Conservation (phyloP, 2,113 vertebrate genomes). For the Nymphicus hollandicus region DNA sequence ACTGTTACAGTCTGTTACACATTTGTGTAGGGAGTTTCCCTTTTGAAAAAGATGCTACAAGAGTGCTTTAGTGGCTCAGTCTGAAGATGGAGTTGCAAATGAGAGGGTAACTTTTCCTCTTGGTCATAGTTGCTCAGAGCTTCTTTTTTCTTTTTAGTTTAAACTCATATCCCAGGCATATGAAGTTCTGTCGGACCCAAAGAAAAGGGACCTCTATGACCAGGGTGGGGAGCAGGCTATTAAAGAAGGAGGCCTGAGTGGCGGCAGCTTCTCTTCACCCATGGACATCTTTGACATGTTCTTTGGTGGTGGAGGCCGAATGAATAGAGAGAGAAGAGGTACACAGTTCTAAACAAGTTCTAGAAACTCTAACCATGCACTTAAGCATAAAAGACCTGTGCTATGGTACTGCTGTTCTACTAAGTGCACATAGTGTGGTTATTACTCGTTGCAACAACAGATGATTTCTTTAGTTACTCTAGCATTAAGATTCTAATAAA, state of each 20-base stretch:
- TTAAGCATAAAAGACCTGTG: constrained; percentile 13
- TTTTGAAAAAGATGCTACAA: not conserved
- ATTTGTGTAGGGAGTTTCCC: not conserved
- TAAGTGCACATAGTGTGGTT: constrained; percentile 1
- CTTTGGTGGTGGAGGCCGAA: constrained; percentile 94
- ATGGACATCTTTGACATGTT: constrained; percentile 99
- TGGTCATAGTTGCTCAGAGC: constrained; percentile 63
- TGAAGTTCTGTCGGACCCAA: constrained; percentile 93
- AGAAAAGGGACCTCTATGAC: constrained; percentile 95
- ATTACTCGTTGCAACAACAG: not conserved
- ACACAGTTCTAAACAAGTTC: constrained; percentile 61
- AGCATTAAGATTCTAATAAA: constrained; percentile 6
- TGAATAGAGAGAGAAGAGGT: constrained; percentile 94
- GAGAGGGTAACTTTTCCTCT: constrained; percentile 32
- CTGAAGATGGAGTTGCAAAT: not conserved
- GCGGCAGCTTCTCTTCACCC: constrained; percentile 85
- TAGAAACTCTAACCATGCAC: constrained; percentile 56
- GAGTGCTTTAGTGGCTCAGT: not conserved
- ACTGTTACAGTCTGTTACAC: not conserved
- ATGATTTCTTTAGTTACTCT: not conserved
- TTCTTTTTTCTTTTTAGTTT: constrained; percentile 81
- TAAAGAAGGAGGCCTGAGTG: constrained; percentile 90
- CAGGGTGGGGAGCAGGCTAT: constrained; percentile 97
- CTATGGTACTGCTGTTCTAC: constrained; percentile 42
- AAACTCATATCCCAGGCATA: constrained; percentile 98